A percentile compares a stretch with the other conserved stretches of the same genome.
Evolutionary conservation across 2,797 vertebrate species (phyloP).

Genomic region (Scyliorhinus canicula): DNA sequence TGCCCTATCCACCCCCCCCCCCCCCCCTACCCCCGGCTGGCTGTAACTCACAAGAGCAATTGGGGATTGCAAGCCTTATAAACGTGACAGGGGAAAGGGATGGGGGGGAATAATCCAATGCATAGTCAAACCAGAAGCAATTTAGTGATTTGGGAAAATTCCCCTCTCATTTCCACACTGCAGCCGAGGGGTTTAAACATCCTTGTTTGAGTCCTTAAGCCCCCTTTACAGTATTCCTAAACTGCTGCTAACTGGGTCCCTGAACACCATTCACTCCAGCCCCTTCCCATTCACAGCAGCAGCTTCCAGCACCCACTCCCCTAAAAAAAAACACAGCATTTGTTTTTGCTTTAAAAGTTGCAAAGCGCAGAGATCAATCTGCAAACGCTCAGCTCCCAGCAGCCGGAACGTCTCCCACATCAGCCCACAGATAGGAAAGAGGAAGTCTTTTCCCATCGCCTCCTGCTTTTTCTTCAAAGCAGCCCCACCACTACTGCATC

Average conservation of each 20-base stretch:
- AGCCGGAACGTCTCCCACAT: neutral
- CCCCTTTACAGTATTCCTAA: neutral
- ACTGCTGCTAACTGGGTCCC: neutral
- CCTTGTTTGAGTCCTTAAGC: neutral
- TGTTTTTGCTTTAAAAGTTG: conserved; percentile 32
- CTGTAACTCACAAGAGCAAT: too few species aligned
- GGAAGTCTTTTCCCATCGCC: neutral
- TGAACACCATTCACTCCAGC: too few species aligned
- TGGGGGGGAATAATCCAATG: too few species aligned
- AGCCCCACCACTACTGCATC: neutral
- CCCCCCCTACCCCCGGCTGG: too few species aligned
- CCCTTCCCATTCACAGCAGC: too few species aligned
- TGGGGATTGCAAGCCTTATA: too few species aligned
- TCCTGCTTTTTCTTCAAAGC: neutral
- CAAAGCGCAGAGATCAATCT: neutral
- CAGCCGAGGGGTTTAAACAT: neutral
- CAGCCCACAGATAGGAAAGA: neutral
- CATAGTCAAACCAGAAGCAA: too few species aligned
- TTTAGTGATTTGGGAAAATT: neutral
- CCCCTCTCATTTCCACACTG: neutral
- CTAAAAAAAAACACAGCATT: neutral
- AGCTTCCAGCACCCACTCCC: too few species aligned
- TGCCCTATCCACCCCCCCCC: too few species aligned
- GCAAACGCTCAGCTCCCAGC: neutral
- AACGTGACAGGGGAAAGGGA: too few species aligned